Evolutionary conservation across 2,113 vertebrate species (phyloP).

Genomic region (Seriola quinqueradiata): DNA sequence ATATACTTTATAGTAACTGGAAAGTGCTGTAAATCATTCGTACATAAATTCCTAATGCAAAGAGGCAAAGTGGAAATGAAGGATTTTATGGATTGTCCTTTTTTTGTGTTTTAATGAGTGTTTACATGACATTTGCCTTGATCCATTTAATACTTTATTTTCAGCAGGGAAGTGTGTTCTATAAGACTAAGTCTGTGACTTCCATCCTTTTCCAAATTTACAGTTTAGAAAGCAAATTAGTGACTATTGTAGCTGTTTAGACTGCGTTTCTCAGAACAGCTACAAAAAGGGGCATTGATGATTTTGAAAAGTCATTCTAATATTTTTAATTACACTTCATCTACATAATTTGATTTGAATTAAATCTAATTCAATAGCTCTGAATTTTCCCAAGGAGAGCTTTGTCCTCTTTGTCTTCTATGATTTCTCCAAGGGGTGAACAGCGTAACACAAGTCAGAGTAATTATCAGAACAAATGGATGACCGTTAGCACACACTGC

Average conservation of each 20-base stretch:
- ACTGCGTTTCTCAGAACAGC: neutral
- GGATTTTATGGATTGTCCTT: neutral
- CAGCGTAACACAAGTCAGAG: neutral
- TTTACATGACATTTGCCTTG: constrained; percentile 1
- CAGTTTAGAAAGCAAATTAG: neutral
- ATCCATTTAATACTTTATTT: neutral
- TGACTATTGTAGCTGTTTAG: neutral
- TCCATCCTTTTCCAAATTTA: neutral
- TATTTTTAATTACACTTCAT: constrained; percentile 16
- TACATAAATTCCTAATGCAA: neutral
- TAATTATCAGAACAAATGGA: constrained; percentile 1
- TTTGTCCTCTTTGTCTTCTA: neutral
- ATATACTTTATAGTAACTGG: neutral
- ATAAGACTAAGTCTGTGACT: no score
- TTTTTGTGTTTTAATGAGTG: neutral
- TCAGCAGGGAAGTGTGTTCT: constrained; percentile 2
- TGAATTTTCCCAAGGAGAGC: neutral
- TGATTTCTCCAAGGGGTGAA: constrained; percentile 17
- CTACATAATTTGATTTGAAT: constrained; percentile 16
- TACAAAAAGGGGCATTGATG: neutral
- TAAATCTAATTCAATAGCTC: constrained; percentile 7
- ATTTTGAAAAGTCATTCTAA: neutral
- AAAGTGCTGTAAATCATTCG: neutral
- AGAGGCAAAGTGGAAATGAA: neutral
- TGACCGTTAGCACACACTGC: neutral